Percentiles rank a stretch among this genome's conserved stretches.
Evolutionary conservation across 2,113 vertebrate genomes (phyloP).

Genomic region (Emydura subglobosa): DNA sequence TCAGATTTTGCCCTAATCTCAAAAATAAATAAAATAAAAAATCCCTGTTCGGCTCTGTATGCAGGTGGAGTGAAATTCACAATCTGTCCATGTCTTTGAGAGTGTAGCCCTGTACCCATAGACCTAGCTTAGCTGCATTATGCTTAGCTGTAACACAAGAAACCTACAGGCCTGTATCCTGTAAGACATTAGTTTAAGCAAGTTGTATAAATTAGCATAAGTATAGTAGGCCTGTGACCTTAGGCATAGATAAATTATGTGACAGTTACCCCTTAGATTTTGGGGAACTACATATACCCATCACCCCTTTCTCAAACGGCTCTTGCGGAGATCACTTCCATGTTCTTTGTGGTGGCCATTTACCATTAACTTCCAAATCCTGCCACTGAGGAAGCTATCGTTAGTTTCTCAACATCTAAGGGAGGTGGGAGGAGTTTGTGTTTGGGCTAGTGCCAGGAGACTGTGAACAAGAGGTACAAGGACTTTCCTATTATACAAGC

Average conservation of each 20-base stretch:
- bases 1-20: not conserved
- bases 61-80: rapidly evolving
- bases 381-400: not conserved
- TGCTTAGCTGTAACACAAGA: not conserved
- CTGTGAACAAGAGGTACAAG: not conserved
- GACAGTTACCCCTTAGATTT: not conserved
- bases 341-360: not conserved
- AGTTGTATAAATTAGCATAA: not conserved
- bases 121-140: not conserved
- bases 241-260: not conserved
- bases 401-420: not conserved
- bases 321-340: not conserved
- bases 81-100: not conserved
- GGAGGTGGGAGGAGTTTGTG: not conserved
- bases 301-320: not conserved
- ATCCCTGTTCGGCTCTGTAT: rapidly evolving
- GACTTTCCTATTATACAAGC: not conserved
- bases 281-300: not conserved
- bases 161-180: not conserved
- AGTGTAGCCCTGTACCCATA: not conserved
- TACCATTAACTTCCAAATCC: not conserved
- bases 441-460: not conserved
- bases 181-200: not conserved
- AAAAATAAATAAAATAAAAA: not conserved
- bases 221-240: not conserved